phyloP scores from a whole-genome alignment of 2,888 invertebrate species.

The Muschampia staudingeri region DNA sequence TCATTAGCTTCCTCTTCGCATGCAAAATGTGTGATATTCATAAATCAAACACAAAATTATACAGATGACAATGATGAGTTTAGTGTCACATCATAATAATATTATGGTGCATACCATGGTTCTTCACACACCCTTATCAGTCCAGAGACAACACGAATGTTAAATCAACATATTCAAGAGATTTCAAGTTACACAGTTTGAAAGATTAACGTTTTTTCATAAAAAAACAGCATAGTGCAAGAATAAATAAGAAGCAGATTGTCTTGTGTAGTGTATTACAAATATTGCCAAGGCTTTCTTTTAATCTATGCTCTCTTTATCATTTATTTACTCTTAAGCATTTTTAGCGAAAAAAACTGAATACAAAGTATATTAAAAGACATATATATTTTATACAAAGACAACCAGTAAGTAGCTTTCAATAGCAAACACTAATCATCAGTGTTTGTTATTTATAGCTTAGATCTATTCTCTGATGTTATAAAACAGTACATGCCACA shows the following conservation, averaged over 20 bases:
- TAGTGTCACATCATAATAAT: not conserved
- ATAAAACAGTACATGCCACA: not conserved
- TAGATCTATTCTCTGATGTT: not conserved
- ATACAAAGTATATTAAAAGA: too few species aligned
- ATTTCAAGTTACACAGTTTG: not conserved
- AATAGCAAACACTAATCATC: not conserved
- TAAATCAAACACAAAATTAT: constrained; percentile 3
- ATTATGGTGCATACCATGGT: not conserved
- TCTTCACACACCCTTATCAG: not conserved
- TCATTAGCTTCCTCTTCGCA: constrained; percentile 23
- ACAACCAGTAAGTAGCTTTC: not conserved
- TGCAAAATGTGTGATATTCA: constrained; percentile 34
- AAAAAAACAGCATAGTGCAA: too few species aligned
- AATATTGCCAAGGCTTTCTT: too few species aligned
- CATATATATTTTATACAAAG: not conserved
- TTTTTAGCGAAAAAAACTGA: too few species aligned
- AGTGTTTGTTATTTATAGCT: not conserved
- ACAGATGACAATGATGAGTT: not conserved
- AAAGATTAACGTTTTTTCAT: not conserved
- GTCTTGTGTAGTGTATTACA: too few species aligned
- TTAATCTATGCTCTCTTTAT: too few species aligned
- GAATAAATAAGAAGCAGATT: too few species aligned
- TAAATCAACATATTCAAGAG: not conserved
- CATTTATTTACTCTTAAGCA: too few species aligned
- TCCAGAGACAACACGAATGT: not conserved